Evolutionary conservation across 2,797 vertebrate species (phyloP).

Genomic region (Pseudocheirus occidentalis): DNA sequence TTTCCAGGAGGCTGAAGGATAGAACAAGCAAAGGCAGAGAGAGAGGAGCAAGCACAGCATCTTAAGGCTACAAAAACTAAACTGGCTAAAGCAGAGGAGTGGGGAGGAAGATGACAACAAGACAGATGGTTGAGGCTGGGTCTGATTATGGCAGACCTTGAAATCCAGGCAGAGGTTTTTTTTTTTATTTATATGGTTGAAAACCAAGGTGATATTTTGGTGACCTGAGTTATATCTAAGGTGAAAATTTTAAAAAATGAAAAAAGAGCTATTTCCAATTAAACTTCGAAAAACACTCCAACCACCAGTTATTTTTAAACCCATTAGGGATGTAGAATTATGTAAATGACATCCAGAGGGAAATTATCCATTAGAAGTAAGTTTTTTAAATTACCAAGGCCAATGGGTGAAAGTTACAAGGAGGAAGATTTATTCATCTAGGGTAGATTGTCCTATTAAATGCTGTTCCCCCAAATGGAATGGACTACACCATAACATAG

Average conservation of each 20-base stretch:
- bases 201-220: not conserved
- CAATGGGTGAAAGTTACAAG: not conserved
- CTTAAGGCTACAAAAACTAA: not conserved
- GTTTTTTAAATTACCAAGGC: not conserved
- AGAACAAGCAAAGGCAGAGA: not conserved
- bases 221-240: not conserved
- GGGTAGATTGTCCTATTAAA: not conserved
- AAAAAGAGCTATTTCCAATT: not conserved
- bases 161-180: not conserved
- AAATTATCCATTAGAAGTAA: not conserved
- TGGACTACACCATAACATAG: not conserved
- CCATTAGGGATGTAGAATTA: not conserved
- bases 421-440: not conserved
- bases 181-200: not conserved
- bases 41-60: not conserved
- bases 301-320: not conserved
- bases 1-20: not conserved
- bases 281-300: not conserved
- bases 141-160: not conserved
- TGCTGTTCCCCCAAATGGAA: not conserved
- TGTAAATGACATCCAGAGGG: not conserved
- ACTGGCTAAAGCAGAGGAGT: not conserved
- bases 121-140: not conserved
- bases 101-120: not conserved
- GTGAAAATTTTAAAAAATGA: not conserved